Conservation (phyloP, 2,888 invertebrate species). For the Lepidochitona cinerea region DNA sequence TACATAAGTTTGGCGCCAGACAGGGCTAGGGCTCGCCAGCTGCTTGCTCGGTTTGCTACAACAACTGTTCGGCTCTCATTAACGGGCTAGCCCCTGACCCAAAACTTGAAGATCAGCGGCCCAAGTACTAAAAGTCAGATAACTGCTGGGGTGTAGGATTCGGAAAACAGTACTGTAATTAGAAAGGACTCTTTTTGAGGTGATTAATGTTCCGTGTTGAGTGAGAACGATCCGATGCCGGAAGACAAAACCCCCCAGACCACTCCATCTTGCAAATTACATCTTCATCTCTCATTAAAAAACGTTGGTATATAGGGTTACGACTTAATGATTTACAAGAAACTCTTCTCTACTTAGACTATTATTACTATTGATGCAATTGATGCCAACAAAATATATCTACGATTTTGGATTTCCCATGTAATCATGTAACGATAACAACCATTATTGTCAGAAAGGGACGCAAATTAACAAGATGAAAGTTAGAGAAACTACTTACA, state of each 20-base stretch:
- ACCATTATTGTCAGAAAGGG: no score
- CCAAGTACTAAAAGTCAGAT: neutral
- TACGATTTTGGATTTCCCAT: no score
- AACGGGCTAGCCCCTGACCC: constrained; percentile 6
- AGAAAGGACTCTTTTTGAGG: constrained; percentile 4
- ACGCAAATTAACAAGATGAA: no score
- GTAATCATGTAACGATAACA: no score
- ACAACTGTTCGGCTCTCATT: constrained; percentile 8
- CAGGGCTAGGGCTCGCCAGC: neutral
- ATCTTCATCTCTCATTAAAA: constrained; percentile 46
- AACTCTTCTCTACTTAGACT: no score
- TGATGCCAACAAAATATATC: no score
- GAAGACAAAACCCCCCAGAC: neutral
- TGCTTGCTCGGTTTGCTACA: constrained; percentile 1
- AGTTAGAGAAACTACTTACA: no score
- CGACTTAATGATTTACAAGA: constrained; percentile 27
- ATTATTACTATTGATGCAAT: no score
- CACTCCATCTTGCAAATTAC: constrained; percentile 37
- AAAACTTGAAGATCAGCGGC: neutral
- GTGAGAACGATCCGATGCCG: neutral
- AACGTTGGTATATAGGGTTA: constrained; percentile 38
- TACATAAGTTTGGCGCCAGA: constrained; percentile 21
- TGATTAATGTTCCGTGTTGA: constrained; percentile 10
- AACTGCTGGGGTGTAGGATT: neutral
- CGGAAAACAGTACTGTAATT: constrained; percentile 6